A percentile compares a stretch with the other conserved stretches of the same genome.
These are phyloP conservation scores for Rhipidura dahli DNA, from an alignment of 2,113 vertebrate species.

Conservation along the genomic window DNA sequence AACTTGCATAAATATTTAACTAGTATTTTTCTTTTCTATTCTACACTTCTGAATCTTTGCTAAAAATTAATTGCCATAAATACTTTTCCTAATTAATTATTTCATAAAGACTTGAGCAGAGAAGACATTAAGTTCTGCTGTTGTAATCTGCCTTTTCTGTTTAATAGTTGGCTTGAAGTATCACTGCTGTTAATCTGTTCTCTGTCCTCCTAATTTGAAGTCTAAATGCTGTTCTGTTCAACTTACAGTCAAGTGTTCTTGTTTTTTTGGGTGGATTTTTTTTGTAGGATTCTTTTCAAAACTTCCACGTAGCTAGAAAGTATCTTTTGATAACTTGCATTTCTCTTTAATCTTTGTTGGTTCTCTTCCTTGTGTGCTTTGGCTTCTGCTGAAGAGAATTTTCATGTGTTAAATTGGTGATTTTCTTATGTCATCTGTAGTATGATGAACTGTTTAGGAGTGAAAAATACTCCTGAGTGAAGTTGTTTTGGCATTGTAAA, in stretches of 20 bases:
- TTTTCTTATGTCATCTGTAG: neutral
- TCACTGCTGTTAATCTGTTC: neutral
- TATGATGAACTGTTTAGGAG: neutral
- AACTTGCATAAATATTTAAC: constrained; percentile 26
- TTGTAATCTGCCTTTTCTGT: neutral
- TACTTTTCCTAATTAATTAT: neutral
- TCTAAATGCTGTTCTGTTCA: neutral
- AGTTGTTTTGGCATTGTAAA: neutral
- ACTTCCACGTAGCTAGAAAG: neutral
- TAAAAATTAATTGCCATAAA: neutral
- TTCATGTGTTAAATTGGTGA: neutral
- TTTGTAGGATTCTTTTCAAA: neutral
- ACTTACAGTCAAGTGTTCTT: neutral
- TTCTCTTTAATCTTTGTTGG: neutral
- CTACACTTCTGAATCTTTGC: neutral
- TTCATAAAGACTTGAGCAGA: neutral
- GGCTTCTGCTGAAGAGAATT: neutral
- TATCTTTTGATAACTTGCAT: neutral
- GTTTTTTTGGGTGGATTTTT: neutral
- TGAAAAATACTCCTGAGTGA: neutral
- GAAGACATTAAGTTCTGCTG: neutral
- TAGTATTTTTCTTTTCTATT: neutral
- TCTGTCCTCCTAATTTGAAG: neutral
- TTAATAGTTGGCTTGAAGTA: neutral
- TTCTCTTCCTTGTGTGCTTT: neutral